These are phyloP conservation scores for Apoda limacodes DNA, from an alignment of 2,888 invertebrate species.

Conservation along the genomic window DNA sequence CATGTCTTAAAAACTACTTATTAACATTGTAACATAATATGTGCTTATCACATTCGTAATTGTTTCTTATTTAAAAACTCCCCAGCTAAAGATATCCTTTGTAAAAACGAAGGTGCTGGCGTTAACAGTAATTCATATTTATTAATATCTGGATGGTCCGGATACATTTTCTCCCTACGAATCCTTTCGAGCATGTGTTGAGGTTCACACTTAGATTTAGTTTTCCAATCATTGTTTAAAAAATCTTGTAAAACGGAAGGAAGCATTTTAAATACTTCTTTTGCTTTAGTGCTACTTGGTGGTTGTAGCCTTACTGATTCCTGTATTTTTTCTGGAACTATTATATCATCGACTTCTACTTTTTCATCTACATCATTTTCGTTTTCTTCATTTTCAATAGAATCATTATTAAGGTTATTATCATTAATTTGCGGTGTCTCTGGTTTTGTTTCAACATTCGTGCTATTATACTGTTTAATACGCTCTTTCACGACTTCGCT, in stretches of 20 bases:
- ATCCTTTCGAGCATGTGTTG: slow-evolving; percentile 79
- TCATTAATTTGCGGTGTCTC: slow-evolving; percentile 17
- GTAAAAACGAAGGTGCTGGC: slow-evolving; percentile 83
- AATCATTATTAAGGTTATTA: slow-evolving; percentile 13
- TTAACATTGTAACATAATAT: slow-evolving; percentile 3
- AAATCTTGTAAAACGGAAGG: slow-evolving; percentile 71
- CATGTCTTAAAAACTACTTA: no score
- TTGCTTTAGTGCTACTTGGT: slow-evolving; percentile 44
- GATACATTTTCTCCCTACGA: slow-evolving; percentile 70
- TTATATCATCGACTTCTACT: slow-evolving; percentile 54
- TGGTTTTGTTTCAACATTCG: slow-evolving; percentile 22
- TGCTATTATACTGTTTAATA: slow-evolving; percentile 37
- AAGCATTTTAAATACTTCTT: slow-evolving; percentile 51
- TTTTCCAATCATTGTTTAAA: slow-evolving; percentile 58
- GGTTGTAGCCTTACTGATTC: slow-evolving; percentile 31
- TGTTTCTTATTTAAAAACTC: slow-evolving; percentile 74
- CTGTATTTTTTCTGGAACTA: slow-evolving; percentile 31
- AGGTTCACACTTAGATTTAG: slow-evolving; percentile 74
- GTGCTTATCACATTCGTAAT: slow-evolving; percentile 32
- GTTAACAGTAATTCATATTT: slow-evolving; percentile 81
- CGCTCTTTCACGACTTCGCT: slow-evolving; percentile 47
- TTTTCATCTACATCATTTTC: slow-evolving; percentile 19
- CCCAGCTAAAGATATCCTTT: slow-evolving; percentile 81
- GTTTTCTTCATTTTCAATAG: slow-evolving; percentile 10
- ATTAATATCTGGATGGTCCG: slow-evolving; percentile 68